Percentiles rank a stretch among this genome's conserved stretches.
phyloP scores from a whole-genome alignment of 30 jellyfish, hydroid and myxozoan species.

The Turritopsis dohrnii region DNA sequence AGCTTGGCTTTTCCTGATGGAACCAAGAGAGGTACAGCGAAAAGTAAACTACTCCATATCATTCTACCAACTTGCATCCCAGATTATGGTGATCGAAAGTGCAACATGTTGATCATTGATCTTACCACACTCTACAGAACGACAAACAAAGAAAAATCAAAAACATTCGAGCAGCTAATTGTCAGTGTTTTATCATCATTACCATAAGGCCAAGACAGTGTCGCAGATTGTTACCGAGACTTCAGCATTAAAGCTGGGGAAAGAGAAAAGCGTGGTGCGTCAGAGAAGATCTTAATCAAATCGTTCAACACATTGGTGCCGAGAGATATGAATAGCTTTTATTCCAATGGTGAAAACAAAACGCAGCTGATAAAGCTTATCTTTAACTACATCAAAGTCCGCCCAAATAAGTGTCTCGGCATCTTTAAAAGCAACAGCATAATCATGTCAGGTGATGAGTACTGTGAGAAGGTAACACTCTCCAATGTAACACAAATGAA shows the following conservation, averaged over 20 bases:
- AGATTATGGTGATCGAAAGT: neutral
- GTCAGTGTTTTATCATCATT: neutral
- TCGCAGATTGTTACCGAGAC: conserved; percentile 4
- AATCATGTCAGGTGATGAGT: neutral
- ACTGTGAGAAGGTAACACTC: neutral
- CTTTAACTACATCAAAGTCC: neutral
- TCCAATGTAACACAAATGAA: neutral
- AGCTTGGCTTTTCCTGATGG: conserved; percentile 9
- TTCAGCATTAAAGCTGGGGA: conserved; percentile 12
- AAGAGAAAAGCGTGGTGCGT: neutral
- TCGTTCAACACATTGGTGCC: conserved; percentile 6
- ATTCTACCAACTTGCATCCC: neutral
- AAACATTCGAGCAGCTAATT: neutral
- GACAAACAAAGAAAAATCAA: neutral
- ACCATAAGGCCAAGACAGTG: neutral
- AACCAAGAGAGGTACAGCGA: neutral
- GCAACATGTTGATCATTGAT: neutral
- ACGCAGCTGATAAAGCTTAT: neutral
- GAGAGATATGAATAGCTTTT: neutral
- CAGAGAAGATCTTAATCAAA: neutral
- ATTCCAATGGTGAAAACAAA: neutral
- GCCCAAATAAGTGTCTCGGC: conserved; percentile 19
- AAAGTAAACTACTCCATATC: neutral
- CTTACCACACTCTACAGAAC: neutral
- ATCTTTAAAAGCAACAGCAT: neutral